A percentile compares a stretch with the other conserved stretches of the same genome.
Evolutionary conservation across 2,797 vertebrate genomes (phyloP).

Genomic region (Sebastes umbrosus): DNA sequence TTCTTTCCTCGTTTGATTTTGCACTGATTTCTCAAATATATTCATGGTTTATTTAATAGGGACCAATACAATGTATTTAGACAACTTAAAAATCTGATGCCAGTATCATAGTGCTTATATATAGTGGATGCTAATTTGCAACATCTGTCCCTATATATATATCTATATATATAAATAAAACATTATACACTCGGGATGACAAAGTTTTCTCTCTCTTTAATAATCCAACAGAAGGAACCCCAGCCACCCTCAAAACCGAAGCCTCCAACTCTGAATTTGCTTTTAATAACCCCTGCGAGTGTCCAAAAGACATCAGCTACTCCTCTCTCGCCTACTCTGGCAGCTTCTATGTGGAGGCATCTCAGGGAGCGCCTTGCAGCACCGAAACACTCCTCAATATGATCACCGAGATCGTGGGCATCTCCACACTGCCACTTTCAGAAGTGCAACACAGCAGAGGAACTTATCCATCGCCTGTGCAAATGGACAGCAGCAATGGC

Average conservation of each 20-base stretch:
- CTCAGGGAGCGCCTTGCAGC: conserved; percentile 92
- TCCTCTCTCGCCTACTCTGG: conserved; percentile 94
- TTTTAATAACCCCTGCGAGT: conserved; percentile 85
- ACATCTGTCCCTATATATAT: no score
- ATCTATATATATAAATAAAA: no score
- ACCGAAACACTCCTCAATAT: conserved; percentile 97
- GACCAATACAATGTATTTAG: no score
- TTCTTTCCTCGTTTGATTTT: conserved; percentile 35
- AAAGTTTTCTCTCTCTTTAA: conserved; percentile 64
- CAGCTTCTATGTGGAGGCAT: conserved; percentile 97
- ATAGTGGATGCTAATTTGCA: no score
- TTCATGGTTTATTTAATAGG: no score
- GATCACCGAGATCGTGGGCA: conserved; percentile 96
- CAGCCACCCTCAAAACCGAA: conserved; percentile 86
- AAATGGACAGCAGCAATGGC: conserved; percentile 69
- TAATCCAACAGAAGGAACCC: conserved; percentile 78
- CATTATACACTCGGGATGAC: conserved; percentile 42
- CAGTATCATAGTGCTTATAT: no score
- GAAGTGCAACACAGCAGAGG: conserved; percentile 83
- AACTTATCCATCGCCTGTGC: conserved; percentile 76
- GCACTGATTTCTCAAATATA: conserved; percentile 7
- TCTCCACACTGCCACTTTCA: conserved; percentile 89
- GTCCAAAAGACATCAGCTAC: conserved; percentile 80
- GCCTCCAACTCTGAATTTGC: conserved; percentile 84
- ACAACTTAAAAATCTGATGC: no score